Evolutionary conservation across 2,888 invertebrate genomes (phyloP), one percentile per base, ranked within the genome.

Genomic region (Acanthoscelides obtectus): DNA sequence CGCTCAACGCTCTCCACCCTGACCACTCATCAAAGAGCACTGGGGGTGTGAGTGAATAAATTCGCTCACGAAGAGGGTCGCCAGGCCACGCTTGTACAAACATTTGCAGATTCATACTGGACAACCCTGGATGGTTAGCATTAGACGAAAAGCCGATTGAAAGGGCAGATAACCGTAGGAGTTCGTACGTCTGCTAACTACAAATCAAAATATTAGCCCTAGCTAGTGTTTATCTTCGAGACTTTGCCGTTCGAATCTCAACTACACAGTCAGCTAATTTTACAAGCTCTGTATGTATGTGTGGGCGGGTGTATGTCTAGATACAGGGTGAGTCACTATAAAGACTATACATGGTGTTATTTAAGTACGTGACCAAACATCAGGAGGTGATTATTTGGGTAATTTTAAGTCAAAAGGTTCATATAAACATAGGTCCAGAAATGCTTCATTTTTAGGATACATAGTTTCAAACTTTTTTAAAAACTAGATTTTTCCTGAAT

Each of bases 141-240:
- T 72, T 74, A 72, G 74, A 74, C 69, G 74, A 71, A 72, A 74
- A 72, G 71, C 74, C 72, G 74, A 74, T 72, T 74, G 72, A 22
- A 73, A 45, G 3, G 45, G 45, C 12, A 45, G 45, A 45, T 45
- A 45, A 45, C 45, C 17, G 45, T 45, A 45, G 45, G 45, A 45
- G 45, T 17, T 70, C 71, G 77, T 70, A 69, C 70, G 73, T 21
- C 73, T 70, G 69, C 75, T 76, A 77, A 78, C 77, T 79, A 71
- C 75, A 73, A 77, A 79, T 79, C 77, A 77, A 78, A 78, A 77
- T 76, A 76, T 75, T 69, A 72, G 69, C 73, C 66, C 45, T 4
- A 6, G 45, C 45, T 6, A 12, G 17, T 45, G 45, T 45, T 45
- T 45, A 17, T 45, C 12, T 45, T 45, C 45, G 45, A 45, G 45